Conservation (phyloP, 2,113 vertebrate genomes). For the Apus apus region DNA sequence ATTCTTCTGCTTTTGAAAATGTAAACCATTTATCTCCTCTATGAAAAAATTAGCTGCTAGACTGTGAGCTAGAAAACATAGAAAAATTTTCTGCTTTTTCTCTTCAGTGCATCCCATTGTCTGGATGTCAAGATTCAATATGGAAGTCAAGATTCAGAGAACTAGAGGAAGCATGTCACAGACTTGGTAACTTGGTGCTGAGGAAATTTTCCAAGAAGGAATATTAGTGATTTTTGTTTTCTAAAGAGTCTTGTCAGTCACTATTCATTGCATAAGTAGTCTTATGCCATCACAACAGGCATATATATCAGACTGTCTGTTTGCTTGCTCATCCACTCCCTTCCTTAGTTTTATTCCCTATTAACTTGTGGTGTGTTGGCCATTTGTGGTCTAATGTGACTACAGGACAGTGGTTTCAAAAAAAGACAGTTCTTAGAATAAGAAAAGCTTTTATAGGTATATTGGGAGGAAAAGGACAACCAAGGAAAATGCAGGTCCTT, state of each 20-base stretch:
- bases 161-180: background rate
- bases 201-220: background rate
- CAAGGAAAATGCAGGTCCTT: too few species aligned
- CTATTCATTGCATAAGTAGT: background rate
- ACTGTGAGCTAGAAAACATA: background rate
- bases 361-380: background rate
- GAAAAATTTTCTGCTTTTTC: background rate
- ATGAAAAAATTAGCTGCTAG: background rate
- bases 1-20: background rate
- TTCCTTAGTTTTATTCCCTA: background rate
- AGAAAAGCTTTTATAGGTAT: too few species aligned
- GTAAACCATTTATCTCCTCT: background rate
- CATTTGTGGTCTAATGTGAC: background rate
- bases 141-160: background rate
- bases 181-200: background rate
- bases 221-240: background rate
- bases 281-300: background rate
- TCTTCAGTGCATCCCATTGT: background rate
- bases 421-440: background rate
- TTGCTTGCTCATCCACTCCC: background rate
- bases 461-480: too few species aligned
- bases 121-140: background rate
- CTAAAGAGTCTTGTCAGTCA: background rate
- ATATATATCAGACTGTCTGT: background rate
- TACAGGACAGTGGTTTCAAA: background rate